A percentile compares a stretch with the other conserved stretches of the same genome.
These are phyloP conservation scores for Gypaetus barbatus DNA, from an alignment of 2,797 vertebrate genomes.

Conservation along the genomic window DNA sequence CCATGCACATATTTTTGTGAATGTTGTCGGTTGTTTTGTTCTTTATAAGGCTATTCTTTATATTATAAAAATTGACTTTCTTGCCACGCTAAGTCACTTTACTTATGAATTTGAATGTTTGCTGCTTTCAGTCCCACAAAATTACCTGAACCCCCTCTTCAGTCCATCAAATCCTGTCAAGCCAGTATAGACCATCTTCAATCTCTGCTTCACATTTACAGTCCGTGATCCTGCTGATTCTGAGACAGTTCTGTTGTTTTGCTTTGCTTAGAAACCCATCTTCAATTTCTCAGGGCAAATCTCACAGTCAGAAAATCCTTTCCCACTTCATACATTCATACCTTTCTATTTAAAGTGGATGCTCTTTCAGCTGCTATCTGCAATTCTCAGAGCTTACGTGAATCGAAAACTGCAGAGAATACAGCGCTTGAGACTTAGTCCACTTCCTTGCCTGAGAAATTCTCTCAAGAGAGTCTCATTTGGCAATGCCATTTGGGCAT, in stretches of 20 bases:
- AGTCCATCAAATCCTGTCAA: background rate
- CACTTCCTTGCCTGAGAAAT: background rate
- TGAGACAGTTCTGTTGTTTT: background rate
- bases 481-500: background rate
- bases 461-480: background rate
- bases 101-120: background rate
- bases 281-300: background rate
- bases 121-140: background rate
- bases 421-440: background rate
- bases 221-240: background rate
- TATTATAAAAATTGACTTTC: background rate
- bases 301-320: background rate
- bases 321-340: background rate
- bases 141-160: background rate
- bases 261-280: background rate
- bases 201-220: background rate
- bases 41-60: background rate
- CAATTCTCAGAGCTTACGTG: background rate
- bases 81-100: background rate
- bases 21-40: background rate
- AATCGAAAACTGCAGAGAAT: background rate
- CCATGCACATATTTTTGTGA: background rate
- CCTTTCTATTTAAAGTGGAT: background rate
- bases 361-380: background rate
- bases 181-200: background rate